Evolutionary conservation across 2,888 invertebrate species (phyloP), one percentile per base, ranked within the genome.

Genomic region (Octonoba sinensis): DNA sequence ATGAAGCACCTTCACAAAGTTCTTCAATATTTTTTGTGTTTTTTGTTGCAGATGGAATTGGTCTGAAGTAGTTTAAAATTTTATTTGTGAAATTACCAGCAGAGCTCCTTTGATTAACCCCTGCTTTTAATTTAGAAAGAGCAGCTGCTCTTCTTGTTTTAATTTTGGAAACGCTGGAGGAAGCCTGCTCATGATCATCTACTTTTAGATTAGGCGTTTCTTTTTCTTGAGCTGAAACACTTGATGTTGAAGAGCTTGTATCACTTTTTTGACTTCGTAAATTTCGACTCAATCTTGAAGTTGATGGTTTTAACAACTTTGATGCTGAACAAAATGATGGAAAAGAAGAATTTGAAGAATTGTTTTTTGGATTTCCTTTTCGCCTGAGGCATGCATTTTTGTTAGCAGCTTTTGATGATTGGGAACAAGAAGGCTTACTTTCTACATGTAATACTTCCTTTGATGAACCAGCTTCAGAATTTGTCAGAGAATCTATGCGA

Each of bases 271-370:
- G 36, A 36, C 36, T 36, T 36, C 11, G 6, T 4, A 36, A 36
- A 3, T 11, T 8, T 6, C 36, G 36, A 16, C 16, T 62, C 54
- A 13, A 11, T 56, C 20, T 67, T 16, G 36, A 62, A 12, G 73
- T n/a, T n/a, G n/a, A 60, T 12, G 16, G 36, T 27, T 67, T 49
- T 11, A 75, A 3, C 12, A 79, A 47, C 49, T 73, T 20, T 18
- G 79, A 73, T 47, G 79, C 79, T 36, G 62, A 67, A 18, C 22
- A 56, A 44, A 78, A 78, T 47, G 70, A 36, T 11, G 62, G 36
- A 15, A n/a, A 51, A 13, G 62, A 24, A 18, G 18, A 8, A 18
- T 15, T 54, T 20, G 15, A 36, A 36, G 11, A 3, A 22, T 47
- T 54, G 8, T 59, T 73, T 4, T 22, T 46, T 46, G 44, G 11